Conservation (phyloP, 2,888 invertebrate genomes). For the Meganola albula region DNA sequence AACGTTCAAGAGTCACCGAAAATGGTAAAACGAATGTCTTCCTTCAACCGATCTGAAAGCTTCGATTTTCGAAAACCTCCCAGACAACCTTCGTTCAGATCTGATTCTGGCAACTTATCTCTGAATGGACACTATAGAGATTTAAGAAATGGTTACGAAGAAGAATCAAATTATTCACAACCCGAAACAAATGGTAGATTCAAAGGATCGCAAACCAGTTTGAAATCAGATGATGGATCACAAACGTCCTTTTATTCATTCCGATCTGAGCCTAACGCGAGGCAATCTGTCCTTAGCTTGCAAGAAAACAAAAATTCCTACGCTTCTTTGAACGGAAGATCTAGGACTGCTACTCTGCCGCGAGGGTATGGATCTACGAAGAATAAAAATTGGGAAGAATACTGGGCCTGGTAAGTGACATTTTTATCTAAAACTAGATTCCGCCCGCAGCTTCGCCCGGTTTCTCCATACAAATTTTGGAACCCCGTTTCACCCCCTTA, state of each 20-base stretch:
- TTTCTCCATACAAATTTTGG: too few relatives aligned
- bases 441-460: too few relatives aligned
- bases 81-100: slow-evolving; percentile 35
- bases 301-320: slow-evolving; percentile 52
- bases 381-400: slow-evolving; percentile 69
- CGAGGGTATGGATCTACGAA: slow-evolving; percentile 62
- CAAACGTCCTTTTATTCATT: slow-evolving; percentile 59
- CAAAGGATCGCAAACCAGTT: slow-evolving; percentile 50
- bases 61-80: slow-evolving; percentile 46
- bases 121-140: slow-evolving; percentile 22
- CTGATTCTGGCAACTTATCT: slow-evolving; percentile 21
- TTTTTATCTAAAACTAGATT: neutral
- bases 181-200: slow-evolving; percentile 41
- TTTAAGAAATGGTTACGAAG: slow-evolving; percentile 35
- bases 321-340: slow-evolving; percentile 48
- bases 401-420: slow-evolving; percentile 68
- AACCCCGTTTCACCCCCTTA: too few relatives aligned
- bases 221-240: slow-evolving; percentile 58
- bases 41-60: slow-evolving; percentile 46
- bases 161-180: slow-evolving; percentile 39
- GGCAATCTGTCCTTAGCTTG: slow-evolving; percentile 53
- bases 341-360: slow-evolving; percentile 59
- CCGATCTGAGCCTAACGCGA: slow-evolving; percentile 54
- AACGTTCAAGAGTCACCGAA: slow-evolving; percentile 63
- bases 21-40: slow-evolving; percentile 47